Conservation (phyloP, 2,797 vertebrate genomes). For the Sylvilagus floridanus region DNA sequence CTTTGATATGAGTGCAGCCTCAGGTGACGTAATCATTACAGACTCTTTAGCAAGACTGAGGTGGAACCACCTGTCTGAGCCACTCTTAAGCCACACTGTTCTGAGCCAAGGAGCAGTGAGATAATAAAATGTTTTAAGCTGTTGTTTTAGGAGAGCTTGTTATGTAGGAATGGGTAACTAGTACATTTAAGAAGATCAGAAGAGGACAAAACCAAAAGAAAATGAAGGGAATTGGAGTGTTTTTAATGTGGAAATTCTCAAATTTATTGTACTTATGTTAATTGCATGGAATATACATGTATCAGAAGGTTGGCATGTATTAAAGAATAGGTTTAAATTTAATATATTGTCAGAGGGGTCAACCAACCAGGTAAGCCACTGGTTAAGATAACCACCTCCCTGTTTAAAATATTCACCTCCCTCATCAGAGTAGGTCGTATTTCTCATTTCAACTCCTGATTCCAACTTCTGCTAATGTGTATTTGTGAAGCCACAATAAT, state of each 20-base stretch:
- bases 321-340: slow-evolving; percentile 39
- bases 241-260: slow-evolving; percentile 15
- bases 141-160: neutral
- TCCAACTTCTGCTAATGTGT: too few relatives aligned
- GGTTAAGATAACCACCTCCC: too few relatives aligned
- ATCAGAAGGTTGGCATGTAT: neutral
- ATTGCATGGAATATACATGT: neutral
- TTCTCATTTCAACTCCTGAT: too few relatives aligned
- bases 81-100: neutral
- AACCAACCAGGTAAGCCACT: too few relatives aligned
- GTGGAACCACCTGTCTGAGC: neutral
- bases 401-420: too few relatives aligned
- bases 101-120: neutral
- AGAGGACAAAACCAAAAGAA: slow-evolving; percentile 19
- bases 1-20: slow-evolving; percentile 3
- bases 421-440: too few relatives aligned
- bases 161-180: neutral
- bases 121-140: slow-evolving; percentile 23
- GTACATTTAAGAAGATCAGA: slow-evolving; percentile 9
- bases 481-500: too few relatives aligned
- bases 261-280: slow-evolving; percentile 49
- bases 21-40: neutral
- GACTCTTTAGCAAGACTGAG: neutral
- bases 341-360: neutral
- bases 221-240: neutral